Evolutionary conservation across 2,113 vertebrate genomes (phyloP).

Genomic region (Prunella himalayana): DNA sequence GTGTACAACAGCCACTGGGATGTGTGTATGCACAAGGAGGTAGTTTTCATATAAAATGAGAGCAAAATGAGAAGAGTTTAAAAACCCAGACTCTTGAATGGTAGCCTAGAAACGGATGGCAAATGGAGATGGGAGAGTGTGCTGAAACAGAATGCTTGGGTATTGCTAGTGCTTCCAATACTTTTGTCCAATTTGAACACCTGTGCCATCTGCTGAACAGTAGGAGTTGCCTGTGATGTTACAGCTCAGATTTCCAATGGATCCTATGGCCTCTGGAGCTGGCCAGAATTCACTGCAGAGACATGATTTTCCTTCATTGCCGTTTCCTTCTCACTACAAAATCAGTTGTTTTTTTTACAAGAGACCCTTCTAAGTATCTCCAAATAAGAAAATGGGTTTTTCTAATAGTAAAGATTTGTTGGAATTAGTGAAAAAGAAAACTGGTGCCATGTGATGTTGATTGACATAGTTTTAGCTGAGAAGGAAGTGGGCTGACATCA

Average conservation of each 20-base stretch:
- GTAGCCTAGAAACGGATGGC: not conserved
- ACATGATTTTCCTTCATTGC: not conserved
- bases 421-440: not conserved
- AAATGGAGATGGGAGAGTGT: not conserved
- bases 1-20: not conserved
- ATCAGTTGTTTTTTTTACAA: not conserved
- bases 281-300: not conserved
- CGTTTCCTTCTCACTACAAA: not conserved
- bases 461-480: not conserved
- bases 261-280: not conserved
- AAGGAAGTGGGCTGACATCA: not conserved
- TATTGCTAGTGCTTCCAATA: not conserved
- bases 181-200: not conserved
- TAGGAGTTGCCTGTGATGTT: not conserved
- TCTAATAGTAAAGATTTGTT: not conserved
- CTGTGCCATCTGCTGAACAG: not conserved
- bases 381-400: not conserved
- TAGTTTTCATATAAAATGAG: not conserved
- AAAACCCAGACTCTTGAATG: not conserved
- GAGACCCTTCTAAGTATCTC: not conserved
- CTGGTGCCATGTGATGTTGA: not conserved
- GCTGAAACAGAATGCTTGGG: not conserved
- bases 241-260: not conserved
- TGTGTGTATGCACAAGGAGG: not conserved
- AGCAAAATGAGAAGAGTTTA: not conserved